Conservation (phyloP, 30 jellyfish, hydroid and myxozoan genomes). For the Chrysaora quinquecirrha region DNA sequence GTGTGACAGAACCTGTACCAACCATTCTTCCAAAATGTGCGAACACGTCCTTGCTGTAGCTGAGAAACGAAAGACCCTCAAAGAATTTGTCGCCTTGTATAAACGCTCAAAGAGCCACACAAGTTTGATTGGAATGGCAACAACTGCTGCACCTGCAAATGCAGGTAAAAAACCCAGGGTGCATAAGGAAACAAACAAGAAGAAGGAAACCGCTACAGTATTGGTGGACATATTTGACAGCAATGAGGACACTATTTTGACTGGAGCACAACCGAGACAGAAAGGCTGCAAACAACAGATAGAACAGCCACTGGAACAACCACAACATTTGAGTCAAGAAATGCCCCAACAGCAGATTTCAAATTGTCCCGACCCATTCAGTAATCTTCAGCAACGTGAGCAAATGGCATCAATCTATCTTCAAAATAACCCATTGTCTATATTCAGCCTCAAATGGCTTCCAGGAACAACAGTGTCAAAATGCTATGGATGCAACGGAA, state of each 20-base stretch:
- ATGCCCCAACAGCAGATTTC: not conserved
- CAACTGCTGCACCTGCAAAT: constrained; percentile 5
- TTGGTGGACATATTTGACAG: not conserved
- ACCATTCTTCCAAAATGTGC: not conserved
- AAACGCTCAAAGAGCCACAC: not conserved
- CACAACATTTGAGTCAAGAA: not conserved
- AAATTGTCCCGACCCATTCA: not conserved
- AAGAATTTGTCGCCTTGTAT: not conserved
- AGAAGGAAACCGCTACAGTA: not conserved
- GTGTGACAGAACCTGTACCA: not conserved
- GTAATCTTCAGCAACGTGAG: not conserved
- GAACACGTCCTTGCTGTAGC: not conserved
- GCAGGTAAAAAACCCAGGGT: constrained; percentile 1
- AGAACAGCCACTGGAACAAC: not conserved
- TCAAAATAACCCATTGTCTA: not conserved
- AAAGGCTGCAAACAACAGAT: not conserved
- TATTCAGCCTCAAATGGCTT: constrained; percentile 1
- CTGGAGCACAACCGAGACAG: constrained; percentile 1
- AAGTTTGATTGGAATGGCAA: not conserved
- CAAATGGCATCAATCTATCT: not conserved
- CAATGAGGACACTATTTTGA: not conserved
- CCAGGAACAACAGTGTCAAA: too few relatives aligned
- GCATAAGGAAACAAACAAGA: not conserved
- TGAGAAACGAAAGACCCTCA: not conserved
- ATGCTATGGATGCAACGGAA: not conserved